phyloP scores from a whole-genome alignment of 2,797 vertebrate genomes.

The Mormyrus proboscirostris region DNA sequence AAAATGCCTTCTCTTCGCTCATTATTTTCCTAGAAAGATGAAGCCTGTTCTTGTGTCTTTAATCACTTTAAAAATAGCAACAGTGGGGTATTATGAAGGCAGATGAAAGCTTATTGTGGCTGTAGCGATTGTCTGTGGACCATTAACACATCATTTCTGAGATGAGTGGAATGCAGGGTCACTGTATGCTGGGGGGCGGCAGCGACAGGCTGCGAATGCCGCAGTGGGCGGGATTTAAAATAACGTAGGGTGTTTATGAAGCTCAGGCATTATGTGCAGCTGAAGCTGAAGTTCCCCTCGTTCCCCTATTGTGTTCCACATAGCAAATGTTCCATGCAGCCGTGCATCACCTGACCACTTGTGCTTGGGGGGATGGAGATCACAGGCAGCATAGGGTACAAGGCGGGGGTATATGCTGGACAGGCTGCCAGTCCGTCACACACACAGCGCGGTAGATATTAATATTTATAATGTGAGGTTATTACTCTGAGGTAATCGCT shows the following conservation, averaged over 20 bases:
- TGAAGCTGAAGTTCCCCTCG: neutral
- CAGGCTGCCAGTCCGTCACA: neutral
- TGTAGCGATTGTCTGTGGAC: neutral
- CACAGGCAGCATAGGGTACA: neutral
- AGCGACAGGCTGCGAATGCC: neutral
- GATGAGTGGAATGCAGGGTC: neutral
- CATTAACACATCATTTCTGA: neutral
- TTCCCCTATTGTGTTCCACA: neutral
- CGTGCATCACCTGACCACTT: neutral
- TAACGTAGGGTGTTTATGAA: neutral
- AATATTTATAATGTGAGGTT: slow-evolving; percentile 1
- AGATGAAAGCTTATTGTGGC: neutral
- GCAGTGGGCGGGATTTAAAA: slow-evolving; percentile 7
- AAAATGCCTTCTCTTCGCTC: neutral
- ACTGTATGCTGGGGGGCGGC: neutral
- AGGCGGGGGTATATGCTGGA: neutral
- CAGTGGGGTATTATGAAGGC: neutral
- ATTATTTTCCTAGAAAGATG: neutral
- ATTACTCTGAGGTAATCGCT: neutral
- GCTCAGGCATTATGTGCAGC: neutral
- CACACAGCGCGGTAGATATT: neutral
- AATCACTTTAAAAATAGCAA: slow-evolving; percentile 7
- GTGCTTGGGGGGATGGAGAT: neutral
- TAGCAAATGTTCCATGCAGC: neutral
- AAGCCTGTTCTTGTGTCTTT: neutral